phyloP scores from a whole-genome alignment of 2,888 invertebrate genomes.

The Pterostichus madidus region DNA sequence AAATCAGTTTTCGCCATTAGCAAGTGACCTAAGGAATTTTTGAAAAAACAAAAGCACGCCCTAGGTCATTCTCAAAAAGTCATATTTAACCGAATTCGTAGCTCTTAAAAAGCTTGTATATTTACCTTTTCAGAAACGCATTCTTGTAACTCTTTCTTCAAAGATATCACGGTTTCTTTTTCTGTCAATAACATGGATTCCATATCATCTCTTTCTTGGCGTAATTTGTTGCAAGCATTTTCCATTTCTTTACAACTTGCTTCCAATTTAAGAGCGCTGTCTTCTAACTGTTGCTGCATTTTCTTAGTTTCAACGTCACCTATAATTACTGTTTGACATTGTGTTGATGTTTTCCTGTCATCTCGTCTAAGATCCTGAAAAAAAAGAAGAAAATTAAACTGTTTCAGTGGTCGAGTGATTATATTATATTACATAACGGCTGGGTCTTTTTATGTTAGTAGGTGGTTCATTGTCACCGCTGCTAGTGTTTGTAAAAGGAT shows the following conservation, averaged over 20 bases:
- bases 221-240: conserved; percentile 73
- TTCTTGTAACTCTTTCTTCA: conserved; percentile 73
- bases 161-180: conserved; percentile 71
- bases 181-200: conserved; percentile 73
- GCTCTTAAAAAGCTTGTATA: background rate
- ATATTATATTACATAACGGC: background rate
- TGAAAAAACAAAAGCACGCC: too few species aligned
- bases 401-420: background rate
- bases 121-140: conserved; percentile 68
- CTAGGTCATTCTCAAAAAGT: too few species aligned
- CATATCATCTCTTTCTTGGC: conserved; percentile 74
- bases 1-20: too few species aligned
- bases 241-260: conserved; percentile 75
- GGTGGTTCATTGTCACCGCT: conserved; percentile 26
- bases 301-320: conserved; percentile 72
- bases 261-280: conserved; percentile 74
- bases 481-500: conserved; percentile 1
- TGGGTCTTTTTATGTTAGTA: conserved; percentile 21
- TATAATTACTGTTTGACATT: conserved; percentile 65
- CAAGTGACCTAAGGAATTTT: too few species aligned
- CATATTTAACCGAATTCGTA: too few species aligned
- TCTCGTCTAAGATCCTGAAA: conserved; percentile 20
- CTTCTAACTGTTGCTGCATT: conserved; percentile 74
- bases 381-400: conserved; percentile 11
- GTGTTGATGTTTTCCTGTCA: conserved; percentile 71